Evolutionary conservation across 2,888 invertebrate genomes (phyloP).

Genomic region (Latrodectus hesperus): DNA sequence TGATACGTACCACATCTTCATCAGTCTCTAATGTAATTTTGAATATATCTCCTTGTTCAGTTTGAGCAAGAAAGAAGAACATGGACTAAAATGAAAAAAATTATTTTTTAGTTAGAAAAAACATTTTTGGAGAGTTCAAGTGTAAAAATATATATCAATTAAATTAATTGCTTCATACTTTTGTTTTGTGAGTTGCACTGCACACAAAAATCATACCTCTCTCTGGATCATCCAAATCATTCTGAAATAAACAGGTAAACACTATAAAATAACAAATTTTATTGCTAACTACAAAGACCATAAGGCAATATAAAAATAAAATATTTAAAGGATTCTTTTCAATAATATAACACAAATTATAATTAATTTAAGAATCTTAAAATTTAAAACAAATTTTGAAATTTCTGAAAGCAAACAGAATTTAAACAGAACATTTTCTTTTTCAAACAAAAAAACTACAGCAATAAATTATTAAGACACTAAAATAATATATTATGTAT

Average conservation of each 20-base stretch:
- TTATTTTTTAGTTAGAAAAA: not conserved
- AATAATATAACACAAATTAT: too few relatives aligned
- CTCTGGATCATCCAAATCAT: slow-evolving; percentile 99
- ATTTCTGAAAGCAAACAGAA: too few relatives aligned
- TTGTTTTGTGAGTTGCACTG: slow-evolving; percentile 99
- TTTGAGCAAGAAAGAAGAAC: slow-evolving; percentile 99
- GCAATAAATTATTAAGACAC: too few relatives aligned
- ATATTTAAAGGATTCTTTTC: too few relatives aligned
- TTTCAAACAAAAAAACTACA: too few relatives aligned
- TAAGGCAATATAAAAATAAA: too few relatives aligned
- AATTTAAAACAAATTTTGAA: too few relatives aligned
- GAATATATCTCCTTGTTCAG: slow-evolving; percentile 98
- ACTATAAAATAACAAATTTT: not conserved
- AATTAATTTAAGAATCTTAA: too few relatives aligned
- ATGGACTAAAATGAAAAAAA: slow-evolving; percentile 80
- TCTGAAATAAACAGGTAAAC: slow-evolving; percentile 75
- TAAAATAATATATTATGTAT: too few relatives aligned
- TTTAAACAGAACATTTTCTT: too few relatives aligned
- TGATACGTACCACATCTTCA: slow-evolving; percentile 87
- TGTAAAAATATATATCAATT: not conserved
- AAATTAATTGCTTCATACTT: slow-evolving; percentile 75
- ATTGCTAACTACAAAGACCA: not conserved
- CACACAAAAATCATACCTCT: slow-evolving; percentile 99
- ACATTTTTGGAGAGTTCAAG: not conserved
- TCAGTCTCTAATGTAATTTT: slow-evolving; percentile 98